phyloP scores from a whole-genome alignment of 1,140 invertebrate species.

The Sycophaga agraensis region DNA sequence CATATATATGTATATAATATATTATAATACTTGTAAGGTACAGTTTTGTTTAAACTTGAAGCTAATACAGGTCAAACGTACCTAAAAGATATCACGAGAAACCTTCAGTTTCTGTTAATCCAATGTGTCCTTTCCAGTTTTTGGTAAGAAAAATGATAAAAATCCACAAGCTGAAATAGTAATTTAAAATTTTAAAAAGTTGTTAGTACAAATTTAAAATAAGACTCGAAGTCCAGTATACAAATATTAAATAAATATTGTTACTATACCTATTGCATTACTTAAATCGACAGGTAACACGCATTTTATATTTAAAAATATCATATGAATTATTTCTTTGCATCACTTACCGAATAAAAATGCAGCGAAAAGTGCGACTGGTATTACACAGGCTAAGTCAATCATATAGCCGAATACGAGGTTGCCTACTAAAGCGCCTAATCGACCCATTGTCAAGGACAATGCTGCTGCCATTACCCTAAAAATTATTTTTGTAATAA shows the following conservation, averaged over 20 bases:
- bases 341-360: constrained; percentile 71
- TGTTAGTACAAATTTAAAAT: no score
- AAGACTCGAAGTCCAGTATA: not conserved
- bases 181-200: constrained; percentile 33
- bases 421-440: constrained; percentile 69
- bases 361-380: constrained; percentile 67
- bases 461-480: constrained; percentile 77
- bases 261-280: no score
- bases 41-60: no score
- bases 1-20: no score
- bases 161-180: constrained; percentile 64
- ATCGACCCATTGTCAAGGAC: constrained; percentile 70
- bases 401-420: constrained; percentile 71
- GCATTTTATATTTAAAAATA: not conserved
- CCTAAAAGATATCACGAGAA: no score
- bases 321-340: no score
- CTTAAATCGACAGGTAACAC: constrained; percentile 1
- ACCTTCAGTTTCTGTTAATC: constrained; percentile 53
- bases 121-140: constrained; percentile 67
- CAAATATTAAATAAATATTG: no score
- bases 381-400: constrained; percentile 71
- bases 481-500: no score
- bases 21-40: no score
- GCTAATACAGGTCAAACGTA: no score
- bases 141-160: constrained; percentile 68